Conservation (phyloP, 2,888 invertebrate genomes). For the Cylloceria caligata region DNA sequence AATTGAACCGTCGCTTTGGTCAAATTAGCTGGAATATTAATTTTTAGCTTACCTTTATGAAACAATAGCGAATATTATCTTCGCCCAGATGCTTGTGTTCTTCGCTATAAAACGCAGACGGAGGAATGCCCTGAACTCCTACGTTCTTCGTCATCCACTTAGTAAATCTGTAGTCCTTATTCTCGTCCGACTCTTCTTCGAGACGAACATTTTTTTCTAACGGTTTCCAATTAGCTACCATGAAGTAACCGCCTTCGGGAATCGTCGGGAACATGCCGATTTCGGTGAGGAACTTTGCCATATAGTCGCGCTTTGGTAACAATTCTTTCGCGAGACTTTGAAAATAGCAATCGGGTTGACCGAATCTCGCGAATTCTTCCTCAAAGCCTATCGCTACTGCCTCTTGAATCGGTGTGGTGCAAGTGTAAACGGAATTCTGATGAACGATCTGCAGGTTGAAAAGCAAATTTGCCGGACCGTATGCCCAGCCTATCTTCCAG, state of each 20-base stretch:
- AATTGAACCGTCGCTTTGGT: constrained; percentile 20
- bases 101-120: constrained; percentile 95
- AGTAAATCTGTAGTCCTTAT: constrained; percentile 95
- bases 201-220: constrained; percentile 90
- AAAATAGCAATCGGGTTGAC: constrained; percentile 93
- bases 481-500: constrained; percentile 98
- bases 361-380: constrained; percentile 90
- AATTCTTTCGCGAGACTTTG: constrained; percentile 91
- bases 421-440: constrained; percentile 97
- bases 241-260: constrained; percentile 99
- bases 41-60: constrained; percentile 92
- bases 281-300: constrained; percentile 90
- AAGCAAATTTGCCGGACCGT: constrained; percentile 94
- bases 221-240: constrained; percentile 96
- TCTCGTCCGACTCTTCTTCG: constrained; percentile 88
- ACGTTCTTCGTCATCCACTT: constrained; percentile 98
- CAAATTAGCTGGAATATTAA: not conserved
- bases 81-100: constrained; percentile 93
- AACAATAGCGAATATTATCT: constrained; percentile 96
- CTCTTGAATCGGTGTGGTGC: constrained; percentile 96
- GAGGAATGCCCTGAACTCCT: constrained; percentile 97
- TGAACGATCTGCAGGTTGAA: constrained; percentile 94
- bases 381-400: constrained; percentile 96
- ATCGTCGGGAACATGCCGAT: constrained; percentile 96
- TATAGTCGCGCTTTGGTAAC: constrained; percentile 91